phyloP scores from a whole-genome alignment of 2,113 vertebrate species.

The Rousettus leschenaultii region DNA sequence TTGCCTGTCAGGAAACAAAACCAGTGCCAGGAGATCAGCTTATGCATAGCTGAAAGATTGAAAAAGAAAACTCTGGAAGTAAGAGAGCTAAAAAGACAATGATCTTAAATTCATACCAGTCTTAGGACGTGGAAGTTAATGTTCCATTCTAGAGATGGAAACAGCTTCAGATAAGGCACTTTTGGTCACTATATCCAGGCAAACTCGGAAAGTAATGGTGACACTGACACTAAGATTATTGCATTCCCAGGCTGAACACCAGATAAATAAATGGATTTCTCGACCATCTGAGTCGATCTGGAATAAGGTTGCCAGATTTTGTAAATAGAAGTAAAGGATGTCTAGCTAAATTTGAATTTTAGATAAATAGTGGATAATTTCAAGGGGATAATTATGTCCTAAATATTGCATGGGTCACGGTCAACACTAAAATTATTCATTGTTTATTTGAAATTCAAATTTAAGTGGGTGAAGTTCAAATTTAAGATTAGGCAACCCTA shows the following conservation, averaged over 20 bases:
- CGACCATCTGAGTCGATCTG: not conserved
- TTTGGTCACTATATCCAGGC: not conserved
- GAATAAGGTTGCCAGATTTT: not conserved
- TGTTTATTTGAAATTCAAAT: not conserved
- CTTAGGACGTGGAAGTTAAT: not conserved
- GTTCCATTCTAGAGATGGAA: not conserved
- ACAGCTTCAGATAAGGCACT: not conserved
- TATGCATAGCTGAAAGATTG: slow-evolving; percentile 55
- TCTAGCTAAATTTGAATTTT: slow-evolving; percentile 14
- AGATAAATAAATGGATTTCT: not conserved
- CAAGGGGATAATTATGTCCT: not conserved
- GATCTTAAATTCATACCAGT: not conserved
- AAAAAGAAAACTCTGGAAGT: slow-evolving; percentile 50
- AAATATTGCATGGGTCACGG: not conserved
- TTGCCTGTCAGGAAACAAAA: slow-evolving; percentile 74
- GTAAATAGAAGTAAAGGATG: not conserved
- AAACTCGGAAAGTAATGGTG: not conserved
- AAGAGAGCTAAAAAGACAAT: slow-evolving; percentile 37
- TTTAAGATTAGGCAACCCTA: not conserved
- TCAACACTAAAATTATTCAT: not conserved
- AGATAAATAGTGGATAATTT: not conserved
- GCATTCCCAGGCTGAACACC: not conserved
- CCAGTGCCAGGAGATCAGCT: slow-evolving; percentile 65
- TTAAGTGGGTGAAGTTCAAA: not conserved
- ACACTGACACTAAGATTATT: not conserved